Conservation (phyloP, 1,140 invertebrate species). For the Penaeus indicus region DNA sequence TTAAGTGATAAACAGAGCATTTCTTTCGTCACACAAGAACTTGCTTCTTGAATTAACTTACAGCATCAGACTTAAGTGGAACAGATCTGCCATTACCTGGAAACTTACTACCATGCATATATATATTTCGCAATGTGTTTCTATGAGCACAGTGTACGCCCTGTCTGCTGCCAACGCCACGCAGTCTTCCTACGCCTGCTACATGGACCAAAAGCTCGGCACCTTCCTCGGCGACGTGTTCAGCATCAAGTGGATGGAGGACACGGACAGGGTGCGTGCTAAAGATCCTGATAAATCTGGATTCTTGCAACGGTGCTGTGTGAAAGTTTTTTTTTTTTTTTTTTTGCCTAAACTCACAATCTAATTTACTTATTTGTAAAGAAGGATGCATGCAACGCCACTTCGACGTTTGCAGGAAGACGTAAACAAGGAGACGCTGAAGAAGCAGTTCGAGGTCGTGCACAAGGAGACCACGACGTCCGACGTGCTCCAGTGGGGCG, state of each 20-base stretch:
- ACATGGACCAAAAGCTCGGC: slow-evolving; percentile 72
- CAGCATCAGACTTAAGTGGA: too few species aligned
- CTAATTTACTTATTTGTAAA: slow-evolving; percentile 50
- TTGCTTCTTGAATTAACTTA: too few species aligned
- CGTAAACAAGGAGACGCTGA: slow-evolving; percentile 73
- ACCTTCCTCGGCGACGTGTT: slow-evolving; percentile 77
- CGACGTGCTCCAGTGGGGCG: slow-evolving; percentile 71
- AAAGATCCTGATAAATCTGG: not conserved
- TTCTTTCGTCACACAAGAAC: too few species aligned
- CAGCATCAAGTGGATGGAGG: slow-evolving; percentile 80
- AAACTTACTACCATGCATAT: too few species aligned
- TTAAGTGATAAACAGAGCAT: too few species aligned
- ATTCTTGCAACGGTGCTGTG: not conserved
- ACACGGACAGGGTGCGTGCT: slow-evolving; percentile 73
- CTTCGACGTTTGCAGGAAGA: slow-evolving; percentile 70
- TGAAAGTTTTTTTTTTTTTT: not conserved
- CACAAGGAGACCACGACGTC: slow-evolving; percentile 76
- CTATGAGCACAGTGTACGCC: slow-evolving; percentile 74
- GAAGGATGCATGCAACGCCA: not conserved
- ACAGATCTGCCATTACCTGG: too few species aligned
- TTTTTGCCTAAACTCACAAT: not conserved
- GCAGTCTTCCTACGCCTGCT: slow-evolving; percentile 77
- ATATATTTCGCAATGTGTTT: not conserved
- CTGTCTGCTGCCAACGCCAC: slow-evolving; percentile 77
- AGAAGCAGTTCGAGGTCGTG: slow-evolving; percentile 75